These are phyloP conservation scores for Bergia sp. DNA, from an alignment of 92 coral and sea anemone species.

Conservation along the genomic window DNA sequence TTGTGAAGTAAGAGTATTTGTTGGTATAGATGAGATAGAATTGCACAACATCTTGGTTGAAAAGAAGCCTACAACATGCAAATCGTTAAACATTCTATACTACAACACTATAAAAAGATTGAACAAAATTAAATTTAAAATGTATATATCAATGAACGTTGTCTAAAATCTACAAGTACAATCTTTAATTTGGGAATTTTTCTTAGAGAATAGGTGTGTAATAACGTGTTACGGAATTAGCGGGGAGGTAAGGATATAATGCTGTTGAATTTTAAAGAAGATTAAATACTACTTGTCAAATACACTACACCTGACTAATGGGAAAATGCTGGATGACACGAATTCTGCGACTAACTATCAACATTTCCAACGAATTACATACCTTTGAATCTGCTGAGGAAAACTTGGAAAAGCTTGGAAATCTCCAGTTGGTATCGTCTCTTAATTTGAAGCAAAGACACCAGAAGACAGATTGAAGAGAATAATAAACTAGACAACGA, in stretches of 20 bases:
- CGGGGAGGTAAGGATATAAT: background rate
- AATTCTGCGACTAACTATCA: background rate
- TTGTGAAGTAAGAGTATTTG: background rate
- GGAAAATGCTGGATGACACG: background rate
- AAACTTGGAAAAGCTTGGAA: background rate
- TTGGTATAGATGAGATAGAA: background rate
- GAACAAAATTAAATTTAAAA: background rate
- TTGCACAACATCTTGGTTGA: background rate
- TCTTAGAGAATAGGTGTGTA: background rate
- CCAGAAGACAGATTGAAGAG: background rate
- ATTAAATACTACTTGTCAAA: background rate
- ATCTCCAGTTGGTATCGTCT: constrained; percentile 20
- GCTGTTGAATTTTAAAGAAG: background rate
- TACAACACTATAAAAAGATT: too few relatives aligned
- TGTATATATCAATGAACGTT: too few relatives aligned
- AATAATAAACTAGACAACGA: background rate
- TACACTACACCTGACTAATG: constrained; percentile 44
- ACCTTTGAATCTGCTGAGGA: constrained; percentile 19
- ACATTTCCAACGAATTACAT: constrained; percentile 9
- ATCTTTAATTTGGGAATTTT: background rate
- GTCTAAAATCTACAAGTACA: background rate
- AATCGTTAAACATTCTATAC: too few relatives aligned
- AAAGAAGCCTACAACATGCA: too few relatives aligned
- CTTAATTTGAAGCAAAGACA: background rate
- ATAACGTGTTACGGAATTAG: background rate